A percentile compares a stretch with the other conserved stretches of the same genome.
Conservation (phyloP, 1,140 invertebrate genomes). For the Ceratina japonica region DNA sequence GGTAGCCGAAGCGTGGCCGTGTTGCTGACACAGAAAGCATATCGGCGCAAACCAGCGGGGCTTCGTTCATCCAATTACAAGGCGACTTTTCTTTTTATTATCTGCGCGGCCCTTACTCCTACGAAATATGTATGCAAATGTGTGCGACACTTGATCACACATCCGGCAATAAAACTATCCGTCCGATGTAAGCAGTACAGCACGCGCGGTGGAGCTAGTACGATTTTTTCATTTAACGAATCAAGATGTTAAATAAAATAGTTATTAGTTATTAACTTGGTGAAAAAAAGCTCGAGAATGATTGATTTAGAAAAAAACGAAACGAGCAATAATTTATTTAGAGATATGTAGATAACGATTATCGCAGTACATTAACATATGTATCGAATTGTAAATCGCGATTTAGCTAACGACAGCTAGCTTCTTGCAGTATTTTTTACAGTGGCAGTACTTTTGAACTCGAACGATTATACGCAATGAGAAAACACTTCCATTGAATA, state of each 20-base stretch:
- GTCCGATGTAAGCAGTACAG: neutral
- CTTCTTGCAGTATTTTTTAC: neutral
- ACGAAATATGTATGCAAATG: conserved; percentile 31
- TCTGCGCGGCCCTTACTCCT: conserved; percentile 2
- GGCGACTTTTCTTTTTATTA: conserved; percentile 64
- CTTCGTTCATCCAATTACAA: conserved; percentile 75
- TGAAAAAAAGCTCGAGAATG: too few species aligned
- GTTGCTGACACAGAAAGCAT: conserved; percentile 68
- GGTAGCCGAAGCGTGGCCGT: neutral
- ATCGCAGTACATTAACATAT: neutral
- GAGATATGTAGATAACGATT: neutral
- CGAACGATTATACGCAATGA: neutral
- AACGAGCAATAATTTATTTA: neutral
- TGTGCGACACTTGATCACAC: conserved; percentile 21
- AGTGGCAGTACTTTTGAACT: neutral
- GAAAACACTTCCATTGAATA: neutral
- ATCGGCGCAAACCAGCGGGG: conserved; percentile 56
- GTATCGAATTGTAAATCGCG: neutral
- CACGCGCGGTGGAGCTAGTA: too few species aligned
- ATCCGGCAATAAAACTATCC: too few species aligned
- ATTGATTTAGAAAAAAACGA: neutral
- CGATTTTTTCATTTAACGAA: too few species aligned
- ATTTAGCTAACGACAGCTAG: neutral
- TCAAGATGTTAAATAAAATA: too few species aligned
- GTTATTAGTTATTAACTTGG: too few species aligned